Percentiles rank a stretch among this genome's conserved stretches.
Conservation (phyloP, 2,113 vertebrate genomes). For the Holacanthus passer region DNA sequence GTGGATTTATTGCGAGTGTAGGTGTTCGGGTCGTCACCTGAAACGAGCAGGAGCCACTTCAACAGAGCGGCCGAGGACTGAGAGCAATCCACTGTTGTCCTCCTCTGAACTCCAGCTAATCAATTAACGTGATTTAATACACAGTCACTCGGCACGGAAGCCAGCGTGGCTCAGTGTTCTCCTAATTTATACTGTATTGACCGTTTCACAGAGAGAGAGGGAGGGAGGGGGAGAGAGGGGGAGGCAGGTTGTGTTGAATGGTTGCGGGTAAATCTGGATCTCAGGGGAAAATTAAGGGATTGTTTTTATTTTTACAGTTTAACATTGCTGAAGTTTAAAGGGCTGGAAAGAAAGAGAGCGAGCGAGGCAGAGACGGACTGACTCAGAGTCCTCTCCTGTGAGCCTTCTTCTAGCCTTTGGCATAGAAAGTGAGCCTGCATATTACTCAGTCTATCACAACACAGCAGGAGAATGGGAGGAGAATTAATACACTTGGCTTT, state of each 20-base stretch:
- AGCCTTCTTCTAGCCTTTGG: slow-evolving; percentile 73
- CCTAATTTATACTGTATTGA: slow-evolving; percentile 74
- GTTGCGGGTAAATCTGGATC: slow-evolving; percentile 48
- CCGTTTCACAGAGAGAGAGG: slow-evolving; percentile 8
- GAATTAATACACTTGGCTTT: slow-evolving; percentile 75
- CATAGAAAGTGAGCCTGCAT: slow-evolving; percentile 80
- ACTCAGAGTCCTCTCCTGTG: slow-evolving; percentile 66
- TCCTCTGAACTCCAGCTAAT: slow-evolving; percentile 70
- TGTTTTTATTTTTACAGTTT: slow-evolving; percentile 66
- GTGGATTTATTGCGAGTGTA: slow-evolving; percentile 35
- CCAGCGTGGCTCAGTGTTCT: slow-evolving; percentile 43
- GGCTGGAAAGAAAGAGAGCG: slow-evolving; percentile 41
- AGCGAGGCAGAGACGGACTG: slow-evolving; percentile 47
- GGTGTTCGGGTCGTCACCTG: slow-evolving; percentile 60
- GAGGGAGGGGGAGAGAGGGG: slow-evolving; percentile 3
- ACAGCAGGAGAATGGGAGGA: slow-evolving; percentile 74
- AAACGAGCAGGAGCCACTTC: slow-evolving; percentile 43
- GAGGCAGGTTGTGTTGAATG: slow-evolving; percentile 40
- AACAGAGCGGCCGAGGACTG: slow-evolving; percentile 42
- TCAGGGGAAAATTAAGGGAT: slow-evolving; percentile 48
- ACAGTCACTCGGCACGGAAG: slow-evolving; percentile 40
- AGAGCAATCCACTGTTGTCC: slow-evolving; percentile 50
- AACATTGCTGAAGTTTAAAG: slow-evolving; percentile 61
- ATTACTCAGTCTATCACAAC: slow-evolving; percentile 79
- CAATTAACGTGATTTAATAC: slow-evolving; percentile 78